These are phyloP conservation scores for Clunio marinus DNA, from an alignment of 2,888 invertebrate species.

Conservation along the genomic window DNA sequence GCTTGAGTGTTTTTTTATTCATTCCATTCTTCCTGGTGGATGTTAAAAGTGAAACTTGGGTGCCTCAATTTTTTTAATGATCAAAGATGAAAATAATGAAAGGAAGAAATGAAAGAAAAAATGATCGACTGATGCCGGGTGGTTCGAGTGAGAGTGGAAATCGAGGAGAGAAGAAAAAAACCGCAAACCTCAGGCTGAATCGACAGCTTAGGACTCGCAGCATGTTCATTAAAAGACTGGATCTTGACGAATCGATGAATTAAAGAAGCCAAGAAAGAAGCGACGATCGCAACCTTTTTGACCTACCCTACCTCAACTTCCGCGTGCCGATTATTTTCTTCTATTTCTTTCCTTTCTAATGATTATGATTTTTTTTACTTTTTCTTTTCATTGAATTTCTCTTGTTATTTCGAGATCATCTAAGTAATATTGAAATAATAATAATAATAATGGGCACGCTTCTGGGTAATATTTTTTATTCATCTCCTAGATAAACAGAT, in stretches of 20 bases:
- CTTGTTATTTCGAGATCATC: background rate
- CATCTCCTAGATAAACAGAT: constrained; percentile 37
- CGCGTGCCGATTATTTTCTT: background rate
- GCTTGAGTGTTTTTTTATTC: constrained; percentile 17
- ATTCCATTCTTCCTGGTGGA: constrained; percentile 7
- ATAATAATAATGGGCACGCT: constrained; percentile 30
- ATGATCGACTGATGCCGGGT: constrained; percentile 35
- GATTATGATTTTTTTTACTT: background rate
- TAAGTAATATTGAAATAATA: background rate
- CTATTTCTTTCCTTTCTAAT: constrained; percentile 1
- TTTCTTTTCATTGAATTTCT: background rate
- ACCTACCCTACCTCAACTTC: background rate
- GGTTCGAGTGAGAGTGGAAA: constrained; percentile 23
- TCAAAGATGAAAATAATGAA: background rate
- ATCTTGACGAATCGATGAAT: no score
- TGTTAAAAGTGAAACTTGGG: constrained; percentile 32
- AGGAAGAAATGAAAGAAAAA: no score
- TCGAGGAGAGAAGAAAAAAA: background rate
- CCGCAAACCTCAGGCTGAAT: background rate
- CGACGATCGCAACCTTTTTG: no score
- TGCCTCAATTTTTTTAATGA: constrained; percentile 23
- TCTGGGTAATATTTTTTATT: constrained; percentile 26
- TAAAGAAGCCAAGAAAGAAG: no score
- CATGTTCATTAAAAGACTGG: no score
- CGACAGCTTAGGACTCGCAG: background rate